phyloP scores from a whole-genome alignment of 2,797 vertebrate genomes.

The Falco novaeseelandiae region DNA sequence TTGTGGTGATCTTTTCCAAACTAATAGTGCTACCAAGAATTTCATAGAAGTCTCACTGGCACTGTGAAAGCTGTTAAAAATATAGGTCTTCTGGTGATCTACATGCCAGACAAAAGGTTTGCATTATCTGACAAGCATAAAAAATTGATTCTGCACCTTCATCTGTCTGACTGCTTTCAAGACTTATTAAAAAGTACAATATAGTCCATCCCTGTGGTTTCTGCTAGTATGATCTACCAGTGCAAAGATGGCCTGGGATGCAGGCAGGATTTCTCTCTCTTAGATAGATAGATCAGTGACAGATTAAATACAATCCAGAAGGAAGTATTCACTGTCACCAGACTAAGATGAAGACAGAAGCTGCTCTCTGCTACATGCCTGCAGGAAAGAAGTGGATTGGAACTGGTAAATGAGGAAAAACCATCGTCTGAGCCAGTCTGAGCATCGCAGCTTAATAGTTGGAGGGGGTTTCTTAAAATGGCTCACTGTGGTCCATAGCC shows the following conservation, averaged over 20 bases:
- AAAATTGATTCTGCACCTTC: neutral
- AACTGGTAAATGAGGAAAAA: neutral
- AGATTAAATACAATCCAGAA: neutral
- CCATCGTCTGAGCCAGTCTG: neutral
- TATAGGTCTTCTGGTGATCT: neutral
- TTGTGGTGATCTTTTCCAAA: neutral
- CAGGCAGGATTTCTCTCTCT: neutral
- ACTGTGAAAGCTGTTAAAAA: neutral
- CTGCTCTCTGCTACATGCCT: neutral
- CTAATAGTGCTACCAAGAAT: neutral
- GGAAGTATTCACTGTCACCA: neutral
- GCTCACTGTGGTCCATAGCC: neutral
- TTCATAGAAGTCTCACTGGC: neutral
- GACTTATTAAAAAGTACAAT: neutral
- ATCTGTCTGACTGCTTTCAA: neutral
- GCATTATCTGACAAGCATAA: neutral
- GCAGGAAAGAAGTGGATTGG: neutral
- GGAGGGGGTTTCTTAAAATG: neutral
- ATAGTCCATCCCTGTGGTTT: neutral
- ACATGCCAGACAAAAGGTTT: neutral
- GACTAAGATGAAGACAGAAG: neutral
- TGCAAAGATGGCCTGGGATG: neutral
- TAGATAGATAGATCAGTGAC: neutral
- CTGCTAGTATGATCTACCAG: neutral
- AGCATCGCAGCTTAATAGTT: neutral